phyloP scores from a whole-genome alignment of 2,888 invertebrate genomes.

The Drosophila anomelani region DNA sequence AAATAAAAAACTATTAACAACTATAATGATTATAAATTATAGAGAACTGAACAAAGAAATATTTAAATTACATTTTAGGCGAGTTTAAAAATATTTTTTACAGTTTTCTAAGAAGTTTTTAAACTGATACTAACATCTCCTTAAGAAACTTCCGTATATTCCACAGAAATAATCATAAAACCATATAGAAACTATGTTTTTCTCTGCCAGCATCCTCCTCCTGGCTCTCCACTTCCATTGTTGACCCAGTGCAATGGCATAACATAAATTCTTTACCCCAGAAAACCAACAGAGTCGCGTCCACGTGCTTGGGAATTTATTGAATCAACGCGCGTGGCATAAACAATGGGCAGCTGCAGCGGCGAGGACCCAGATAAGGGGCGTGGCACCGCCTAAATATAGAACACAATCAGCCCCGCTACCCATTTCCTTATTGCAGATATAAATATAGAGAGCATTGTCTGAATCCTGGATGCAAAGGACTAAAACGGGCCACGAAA shows the following conservation, averaged over 20 bases:
- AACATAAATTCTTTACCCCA: constrained; percentile 22
- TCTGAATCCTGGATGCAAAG: constrained; percentile 39
- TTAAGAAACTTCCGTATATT: not conserved
- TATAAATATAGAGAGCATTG: constrained; percentile 44
- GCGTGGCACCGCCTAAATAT: constrained; percentile 50
- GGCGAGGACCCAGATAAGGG: constrained; percentile 34
- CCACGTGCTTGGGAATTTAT: constrained; percentile 51
- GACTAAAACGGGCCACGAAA: constrained; percentile 9
- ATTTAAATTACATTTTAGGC: not conserved
- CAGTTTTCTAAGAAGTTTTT: not conserved
- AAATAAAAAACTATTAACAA: not conserved
- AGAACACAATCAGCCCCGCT: constrained; percentile 33
- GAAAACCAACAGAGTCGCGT: constrained; percentile 29
- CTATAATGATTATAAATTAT: not conserved
- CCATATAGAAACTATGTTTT: not conserved
- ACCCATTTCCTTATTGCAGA: constrained; percentile 44
- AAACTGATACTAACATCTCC: not conserved
- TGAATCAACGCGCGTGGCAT: constrained; percentile 60
- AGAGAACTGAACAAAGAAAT: not conserved
- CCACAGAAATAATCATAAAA: not conserved
- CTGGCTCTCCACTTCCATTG: not conserved
- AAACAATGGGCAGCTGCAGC: constrained; percentile 45
- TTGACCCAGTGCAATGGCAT: constrained; percentile 24
- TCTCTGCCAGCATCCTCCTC: not conserved
- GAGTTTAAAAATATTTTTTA: no score